These are phyloP conservation scores for Meteorus colon DNA, from an alignment of 2,888 invertebrate species.

Conservation along the genomic window DNA sequence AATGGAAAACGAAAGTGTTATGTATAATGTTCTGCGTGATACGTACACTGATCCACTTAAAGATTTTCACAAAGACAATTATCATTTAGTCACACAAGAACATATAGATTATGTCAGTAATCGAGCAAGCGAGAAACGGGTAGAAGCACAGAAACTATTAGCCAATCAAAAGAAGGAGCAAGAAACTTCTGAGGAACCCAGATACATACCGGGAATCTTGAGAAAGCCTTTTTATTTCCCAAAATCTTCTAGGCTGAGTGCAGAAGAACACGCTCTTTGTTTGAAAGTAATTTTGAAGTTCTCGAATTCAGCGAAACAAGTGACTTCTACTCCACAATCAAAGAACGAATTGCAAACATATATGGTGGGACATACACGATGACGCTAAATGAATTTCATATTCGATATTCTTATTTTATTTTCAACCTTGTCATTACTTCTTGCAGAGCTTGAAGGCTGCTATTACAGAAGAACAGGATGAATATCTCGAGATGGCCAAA, in stretches of 20 bases:
- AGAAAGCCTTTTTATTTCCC: constrained; percentile 52
- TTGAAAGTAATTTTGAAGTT: constrained; percentile 56
- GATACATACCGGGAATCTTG: constrained; percentile 58
- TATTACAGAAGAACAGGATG: constrained; percentile 60
- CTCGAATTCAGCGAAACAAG: constrained; percentile 51
- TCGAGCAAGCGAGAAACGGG: neutral
- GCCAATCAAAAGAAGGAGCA: neutral
- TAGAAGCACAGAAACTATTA: neutral
- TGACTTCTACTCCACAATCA: constrained; percentile 46
- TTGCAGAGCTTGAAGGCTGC: constrained; percentile 38
- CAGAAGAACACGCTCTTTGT: constrained; percentile 56
- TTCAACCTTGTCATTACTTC: neutral
- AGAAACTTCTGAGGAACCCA: neutral
- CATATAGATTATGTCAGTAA: constrained; percentile 30
- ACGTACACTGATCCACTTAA: constrained; percentile 62
- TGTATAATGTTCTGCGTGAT: constrained; percentile 61
- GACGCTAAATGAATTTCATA: neutral
- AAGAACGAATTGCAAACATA: constrained; percentile 57
- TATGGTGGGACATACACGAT: constrained; percentile 48
- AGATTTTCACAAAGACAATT: constrained; percentile 54
- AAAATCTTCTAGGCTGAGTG: constrained; percentile 50
- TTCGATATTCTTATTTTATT: neutral
- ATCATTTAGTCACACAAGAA: constrained; percentile 42
- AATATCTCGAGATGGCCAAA: constrained; percentile 58
- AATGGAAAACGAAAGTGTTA: constrained; percentile 60